A percentile compares a stretch with the other conserved stretches of the same genome.
Evolutionary conservation across 1,140 invertebrate genomes (phyloP).

Genomic region (Sitobion miscanthi): DNA sequence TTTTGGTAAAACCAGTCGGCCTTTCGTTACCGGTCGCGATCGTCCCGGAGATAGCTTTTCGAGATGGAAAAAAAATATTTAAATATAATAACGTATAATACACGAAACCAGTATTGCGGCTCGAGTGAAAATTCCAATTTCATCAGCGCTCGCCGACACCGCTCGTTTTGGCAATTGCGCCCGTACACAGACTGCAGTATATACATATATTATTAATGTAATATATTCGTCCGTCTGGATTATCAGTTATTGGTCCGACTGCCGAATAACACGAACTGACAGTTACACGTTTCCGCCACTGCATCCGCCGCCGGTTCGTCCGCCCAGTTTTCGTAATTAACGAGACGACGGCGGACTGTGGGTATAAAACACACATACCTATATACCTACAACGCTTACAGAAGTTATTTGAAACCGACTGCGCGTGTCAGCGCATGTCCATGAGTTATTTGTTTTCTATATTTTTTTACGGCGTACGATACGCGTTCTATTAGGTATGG

Average conservation of each 20-base stretch:
- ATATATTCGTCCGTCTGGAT: slow-evolving; percentile 10
- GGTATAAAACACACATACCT: neutral
- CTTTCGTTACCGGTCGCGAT: slow-evolving; percentile 26
- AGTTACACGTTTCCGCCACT: neutral
- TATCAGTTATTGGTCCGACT: slow-evolving; percentile 14
- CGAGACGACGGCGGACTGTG: neutral
- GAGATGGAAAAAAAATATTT: neutral
- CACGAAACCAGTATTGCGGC: neutral
- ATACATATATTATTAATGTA: neutral
- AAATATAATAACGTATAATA: slow-evolving; percentile 6
- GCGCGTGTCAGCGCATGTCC: neutral
- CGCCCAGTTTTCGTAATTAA: slow-evolving; percentile 28
- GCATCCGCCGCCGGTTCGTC: neutral
- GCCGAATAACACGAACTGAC: slow-evolving; percentile 33
- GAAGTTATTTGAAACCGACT: neutral
- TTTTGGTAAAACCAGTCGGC: neutral
- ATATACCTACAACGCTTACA: neutral
- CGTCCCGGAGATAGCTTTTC: slow-evolving; percentile 6
- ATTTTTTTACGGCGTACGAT: neutral
- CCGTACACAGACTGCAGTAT: neutral
- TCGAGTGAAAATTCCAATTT: neutral
- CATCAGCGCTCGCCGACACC: neutral
- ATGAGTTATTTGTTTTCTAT: slow-evolving; percentile 21
- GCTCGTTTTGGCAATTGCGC: neutral
- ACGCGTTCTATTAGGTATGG: neutral